phyloP scores from a whole-genome alignment of 1,140 invertebrate species.

The Bathynomus jamesi region DNA sequence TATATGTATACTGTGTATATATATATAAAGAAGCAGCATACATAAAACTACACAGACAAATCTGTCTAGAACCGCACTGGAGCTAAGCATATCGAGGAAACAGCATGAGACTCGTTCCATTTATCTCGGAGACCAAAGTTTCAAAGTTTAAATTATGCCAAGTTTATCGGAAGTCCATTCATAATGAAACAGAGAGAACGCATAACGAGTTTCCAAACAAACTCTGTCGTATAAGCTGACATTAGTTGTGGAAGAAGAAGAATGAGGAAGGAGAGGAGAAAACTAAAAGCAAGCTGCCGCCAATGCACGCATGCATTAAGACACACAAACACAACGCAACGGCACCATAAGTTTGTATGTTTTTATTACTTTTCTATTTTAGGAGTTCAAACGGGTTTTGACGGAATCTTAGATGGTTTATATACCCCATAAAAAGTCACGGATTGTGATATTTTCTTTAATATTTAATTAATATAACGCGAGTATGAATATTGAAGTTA shows the following conservation, averaged over 20 bases:
- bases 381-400: too few relatives aligned
- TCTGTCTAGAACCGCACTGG: too few relatives aligned
- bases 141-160: neutral
- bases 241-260: neutral
- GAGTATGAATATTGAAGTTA: too few relatives aligned
- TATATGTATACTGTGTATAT: neutral
- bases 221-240: neutral
- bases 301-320: too few relatives aligned
- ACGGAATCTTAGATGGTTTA: too few relatives aligned
- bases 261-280: neutral
- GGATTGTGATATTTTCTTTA: too few relatives aligned
- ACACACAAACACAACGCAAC: too few relatives aligned
- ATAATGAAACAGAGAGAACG: neutral
- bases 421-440: too few relatives aligned
- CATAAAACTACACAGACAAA: too few relatives aligned
- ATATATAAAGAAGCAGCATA: neutral
- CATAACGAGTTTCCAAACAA: neutral
- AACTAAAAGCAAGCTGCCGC: neutral
- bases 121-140: neutral
- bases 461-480: too few relatives aligned
- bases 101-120: neutral
- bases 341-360: too few relatives aligned
- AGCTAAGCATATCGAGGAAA: neutral
- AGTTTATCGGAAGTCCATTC: constrained; percentile 1
- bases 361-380: too few relatives aligned